Conservation (phyloP, 2,113 vertebrate genomes). For the Trinectes maculatus region DNA sequence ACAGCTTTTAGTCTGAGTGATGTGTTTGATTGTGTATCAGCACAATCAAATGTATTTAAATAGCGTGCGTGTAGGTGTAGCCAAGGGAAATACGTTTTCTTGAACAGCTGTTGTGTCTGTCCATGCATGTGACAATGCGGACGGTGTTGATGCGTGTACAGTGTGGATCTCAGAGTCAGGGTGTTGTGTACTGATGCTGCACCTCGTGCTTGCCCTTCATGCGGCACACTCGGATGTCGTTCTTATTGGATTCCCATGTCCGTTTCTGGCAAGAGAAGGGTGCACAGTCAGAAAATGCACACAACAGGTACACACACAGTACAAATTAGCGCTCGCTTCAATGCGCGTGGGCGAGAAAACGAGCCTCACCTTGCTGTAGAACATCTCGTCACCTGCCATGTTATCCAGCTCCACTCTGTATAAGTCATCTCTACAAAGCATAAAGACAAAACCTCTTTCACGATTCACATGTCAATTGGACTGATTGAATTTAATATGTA, state of each 20-base stretch:
- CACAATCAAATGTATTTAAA: conserved; percentile 69
- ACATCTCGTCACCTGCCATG: conserved; percentile 83
- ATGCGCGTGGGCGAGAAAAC: not conserved
- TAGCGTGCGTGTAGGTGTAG: conserved; percentile 45
- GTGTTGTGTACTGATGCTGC: conserved; percentile 13
- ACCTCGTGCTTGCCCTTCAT: conserved; percentile 99
- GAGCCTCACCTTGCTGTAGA: conserved; percentile 87
- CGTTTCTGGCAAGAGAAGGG: conserved; percentile 83
- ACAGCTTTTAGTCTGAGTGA: conserved; percentile 21
- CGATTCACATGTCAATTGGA: too few species aligned
- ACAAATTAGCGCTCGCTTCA: conserved; percentile 3
- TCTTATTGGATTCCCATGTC: conserved; percentile 95
- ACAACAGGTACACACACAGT: not conserved
- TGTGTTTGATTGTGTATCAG: conserved; percentile 62
- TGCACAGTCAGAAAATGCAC: not conserved
- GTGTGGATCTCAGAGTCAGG: conserved; percentile 36
- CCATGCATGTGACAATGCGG: conserved; percentile 56
- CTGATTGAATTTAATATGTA: not conserved
- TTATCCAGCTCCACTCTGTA: conserved; percentile 92
- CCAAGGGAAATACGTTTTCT: conserved; percentile 49
- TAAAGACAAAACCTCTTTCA: not conserved
- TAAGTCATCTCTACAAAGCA: conserved; percentile 85
- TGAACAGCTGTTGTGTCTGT: conserved; percentile 56
- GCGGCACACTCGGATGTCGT: conserved; percentile 93
- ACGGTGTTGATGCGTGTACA: conserved; percentile 28